These are phyloP conservation scores for Encarsia formosa DNA, from an alignment of 2,888 invertebrate species.

Conservation along the genomic window DNA sequence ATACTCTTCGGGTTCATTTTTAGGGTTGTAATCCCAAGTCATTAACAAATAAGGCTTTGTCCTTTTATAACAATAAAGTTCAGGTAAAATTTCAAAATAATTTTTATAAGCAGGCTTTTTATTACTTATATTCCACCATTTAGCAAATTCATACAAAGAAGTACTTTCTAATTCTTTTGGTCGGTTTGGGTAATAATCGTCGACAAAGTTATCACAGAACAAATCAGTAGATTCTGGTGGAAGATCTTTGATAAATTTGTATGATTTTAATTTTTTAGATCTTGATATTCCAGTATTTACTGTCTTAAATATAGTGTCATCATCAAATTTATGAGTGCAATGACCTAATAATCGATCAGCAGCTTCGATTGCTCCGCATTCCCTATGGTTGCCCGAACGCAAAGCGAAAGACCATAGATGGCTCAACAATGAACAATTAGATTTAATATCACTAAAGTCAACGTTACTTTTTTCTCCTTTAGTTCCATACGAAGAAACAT, in stretches of 20 bases:
- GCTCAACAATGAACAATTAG: slow-evolving; percentile 35
- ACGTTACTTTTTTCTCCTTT: slow-evolving; percentile 34
- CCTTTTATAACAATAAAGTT: background rate
- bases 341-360: slow-evolving; percentile 37
- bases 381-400: slow-evolving; percentile 34
- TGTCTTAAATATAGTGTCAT: slow-evolving; percentile 40
- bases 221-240: too few species aligned
- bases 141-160: background rate
- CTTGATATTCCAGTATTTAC: slow-evolving; percentile 31
- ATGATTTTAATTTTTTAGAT: slow-evolving; percentile 24
- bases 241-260: slow-evolving; percentile 20
- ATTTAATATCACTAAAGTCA: slow-evolving; percentile 34
- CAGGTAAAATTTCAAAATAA: background rate
- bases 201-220: background rate
- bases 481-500: too few species aligned
- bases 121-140: background rate
- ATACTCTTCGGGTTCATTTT: background rate
- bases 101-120: too few species aligned
- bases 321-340: slow-evolving; percentile 38
- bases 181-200: background rate
- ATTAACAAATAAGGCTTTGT: background rate
- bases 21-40: too few species aligned
- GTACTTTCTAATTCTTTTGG: too few species aligned
- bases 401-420: slow-evolving; percentile 37
- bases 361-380: slow-evolving; percentile 43